A percentile compares a stretch with the other conserved stretches of the same genome.
phyloP scores from a whole-genome alignment of 2,113 vertebrate genomes.

The Corythoichthys haematopterus region DNA sequence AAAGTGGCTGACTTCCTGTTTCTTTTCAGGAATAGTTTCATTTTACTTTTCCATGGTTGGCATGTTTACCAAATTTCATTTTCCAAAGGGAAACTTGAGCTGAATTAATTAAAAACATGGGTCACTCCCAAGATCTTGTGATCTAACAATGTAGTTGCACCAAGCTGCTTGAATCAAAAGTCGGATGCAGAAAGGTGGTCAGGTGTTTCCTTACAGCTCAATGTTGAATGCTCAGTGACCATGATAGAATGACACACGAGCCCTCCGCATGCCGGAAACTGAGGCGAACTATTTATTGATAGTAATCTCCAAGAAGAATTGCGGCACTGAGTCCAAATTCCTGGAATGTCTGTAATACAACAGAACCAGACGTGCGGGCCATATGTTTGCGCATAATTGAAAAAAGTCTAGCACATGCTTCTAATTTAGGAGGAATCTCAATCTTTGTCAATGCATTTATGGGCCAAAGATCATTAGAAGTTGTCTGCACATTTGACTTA shows the following conservation, averaged over 20 bases:
- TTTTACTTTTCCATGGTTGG: neutral
- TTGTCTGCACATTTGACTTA: neutral
- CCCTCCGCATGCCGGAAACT: neutral
- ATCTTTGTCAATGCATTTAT: neutral
- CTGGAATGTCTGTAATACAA: neutral
- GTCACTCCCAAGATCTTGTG: neutral
- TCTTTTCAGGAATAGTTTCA: too few species aligned
- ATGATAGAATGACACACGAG: neutral
- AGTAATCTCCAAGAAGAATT: neutral
- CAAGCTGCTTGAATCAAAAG: neutral
- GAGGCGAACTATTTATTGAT: neutral
- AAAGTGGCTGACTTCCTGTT: too few species aligned
- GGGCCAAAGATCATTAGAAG: neutral
- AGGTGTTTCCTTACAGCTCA: neutral
- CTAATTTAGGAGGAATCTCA: neutral
- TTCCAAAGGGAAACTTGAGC: neutral
- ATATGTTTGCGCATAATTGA: neutral
- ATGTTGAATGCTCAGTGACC: neutral
- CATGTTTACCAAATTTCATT: neutral
- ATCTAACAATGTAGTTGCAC: neutral
- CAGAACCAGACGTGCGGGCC: neutral
- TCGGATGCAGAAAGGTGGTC: neutral
- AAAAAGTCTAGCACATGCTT: constrained; percentile 4
- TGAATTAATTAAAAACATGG: neutral
- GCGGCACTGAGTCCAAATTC: neutral